phyloP scores from a whole-genome alignment of 2,888 invertebrate species.

The Slavum lentiscoides region DNA sequence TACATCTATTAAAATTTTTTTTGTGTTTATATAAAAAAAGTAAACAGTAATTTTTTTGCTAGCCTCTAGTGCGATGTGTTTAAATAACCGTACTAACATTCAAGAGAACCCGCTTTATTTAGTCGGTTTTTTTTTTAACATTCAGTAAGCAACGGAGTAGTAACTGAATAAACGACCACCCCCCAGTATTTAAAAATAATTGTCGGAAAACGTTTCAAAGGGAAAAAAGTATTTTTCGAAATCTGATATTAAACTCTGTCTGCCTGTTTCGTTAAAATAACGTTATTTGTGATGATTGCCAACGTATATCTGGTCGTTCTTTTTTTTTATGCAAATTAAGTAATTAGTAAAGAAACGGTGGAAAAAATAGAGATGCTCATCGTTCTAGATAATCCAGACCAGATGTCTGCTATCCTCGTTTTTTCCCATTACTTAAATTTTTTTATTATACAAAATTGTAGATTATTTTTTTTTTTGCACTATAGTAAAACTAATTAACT shows the following conservation, averaged over 20 bases:
- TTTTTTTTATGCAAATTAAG: conserved; percentile 43
- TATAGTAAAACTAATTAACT: not conserved
- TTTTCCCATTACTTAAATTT: not conserved
- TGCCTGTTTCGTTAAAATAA: conserved; percentile 16
- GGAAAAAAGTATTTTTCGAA: conserved; percentile 38
- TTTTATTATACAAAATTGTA: not conserved
- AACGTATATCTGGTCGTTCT: conserved; percentile 2
- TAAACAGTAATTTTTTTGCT: no score
- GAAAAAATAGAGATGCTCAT: conserved; percentile 29
- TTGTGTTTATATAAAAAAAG: no score
- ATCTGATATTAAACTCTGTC: conserved; percentile 43
- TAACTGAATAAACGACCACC: not conserved
- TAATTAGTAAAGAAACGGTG: conserved; percentile 37
- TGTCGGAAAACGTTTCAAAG: conserved; percentile 7
- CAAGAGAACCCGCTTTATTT: not conserved
- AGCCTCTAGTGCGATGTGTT: no score
- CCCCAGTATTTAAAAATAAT: not conserved
- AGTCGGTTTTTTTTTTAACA: not conserved
- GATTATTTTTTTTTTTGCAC: not conserved
- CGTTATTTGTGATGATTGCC: conserved; percentile 32
- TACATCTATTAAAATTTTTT: no score
- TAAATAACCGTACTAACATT: no score
- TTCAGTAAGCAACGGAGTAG: conserved; percentile 4
- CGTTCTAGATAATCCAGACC: conserved; percentile 35
- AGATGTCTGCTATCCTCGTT: conserved; percentile 29